Conservation (phyloP, 1,140 invertebrate species). For the Scylla paramamosain region DNA sequence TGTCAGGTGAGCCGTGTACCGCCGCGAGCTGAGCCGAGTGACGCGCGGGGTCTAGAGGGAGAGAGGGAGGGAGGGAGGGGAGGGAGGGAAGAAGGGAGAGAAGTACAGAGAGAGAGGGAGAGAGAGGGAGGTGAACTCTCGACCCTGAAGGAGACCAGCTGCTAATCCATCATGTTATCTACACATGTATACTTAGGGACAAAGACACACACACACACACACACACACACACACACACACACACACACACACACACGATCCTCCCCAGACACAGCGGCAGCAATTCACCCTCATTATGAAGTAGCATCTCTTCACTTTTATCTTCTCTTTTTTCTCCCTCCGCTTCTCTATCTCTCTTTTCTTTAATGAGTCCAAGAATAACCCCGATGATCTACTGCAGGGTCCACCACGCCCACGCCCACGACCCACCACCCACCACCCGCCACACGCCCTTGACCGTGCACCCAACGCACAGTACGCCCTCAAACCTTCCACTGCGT, state of each 20-base stretch:
- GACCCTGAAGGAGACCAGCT: neutral
- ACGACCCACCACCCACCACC: too few species aligned
- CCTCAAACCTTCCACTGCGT: too few species aligned
- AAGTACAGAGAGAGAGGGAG: too few species aligned
- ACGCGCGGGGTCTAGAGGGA: neutral
- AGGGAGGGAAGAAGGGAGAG: too few species aligned
- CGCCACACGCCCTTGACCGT: neutral
- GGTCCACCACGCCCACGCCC: neutral
- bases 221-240: conserved; percentile 20
- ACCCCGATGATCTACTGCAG: neutral
- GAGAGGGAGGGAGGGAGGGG: too few species aligned
- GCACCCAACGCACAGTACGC: too few species aligned
- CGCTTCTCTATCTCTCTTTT: neutral
- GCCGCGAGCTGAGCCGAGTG: neutral
- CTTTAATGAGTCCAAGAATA: neutral
- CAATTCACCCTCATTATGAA: neutral
- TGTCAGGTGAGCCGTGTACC: neutral
- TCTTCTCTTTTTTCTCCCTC: too few species aligned
- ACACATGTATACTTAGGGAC: neutral
- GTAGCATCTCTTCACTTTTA: neutral
- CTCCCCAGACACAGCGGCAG: neutral
- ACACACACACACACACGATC: conserved; percentile 9
- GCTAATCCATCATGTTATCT: neutral
- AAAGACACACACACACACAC: neutral
- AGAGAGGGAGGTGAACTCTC: neutral